These are phyloP conservation scores for Misgurnus anguillicaudatus DNA, from an alignment of 2,113 vertebrate species.

Conservation along the genomic window DNA sequence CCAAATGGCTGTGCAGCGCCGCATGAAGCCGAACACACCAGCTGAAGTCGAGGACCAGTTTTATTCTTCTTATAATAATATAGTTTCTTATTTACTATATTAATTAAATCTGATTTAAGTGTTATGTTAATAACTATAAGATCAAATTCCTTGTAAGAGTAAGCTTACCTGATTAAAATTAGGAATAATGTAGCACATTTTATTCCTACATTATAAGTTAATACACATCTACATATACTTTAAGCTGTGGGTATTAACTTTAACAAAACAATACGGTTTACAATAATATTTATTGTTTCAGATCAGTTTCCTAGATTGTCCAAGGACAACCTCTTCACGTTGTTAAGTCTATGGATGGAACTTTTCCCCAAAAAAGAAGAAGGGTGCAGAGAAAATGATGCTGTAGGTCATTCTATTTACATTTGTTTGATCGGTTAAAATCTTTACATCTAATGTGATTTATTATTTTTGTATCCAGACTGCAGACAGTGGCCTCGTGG, in stretches of 20 bases:
- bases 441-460: conserved; percentile 38
- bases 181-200: too few species aligned
- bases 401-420: conserved; percentile 32
- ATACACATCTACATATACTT: too few species aligned
- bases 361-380: conserved; percentile 78
- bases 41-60: too few species aligned
- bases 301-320: conserved; percentile 88
- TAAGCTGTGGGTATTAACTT: too few species aligned
- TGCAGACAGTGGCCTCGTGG: conserved; percentile 84
- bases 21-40: too few species aligned
- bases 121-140: neutral
- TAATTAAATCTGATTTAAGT: too few species aligned
- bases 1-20: too few species aligned
- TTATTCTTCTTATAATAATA: too few species aligned
- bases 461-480: conserved; percentile 66
- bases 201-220: too few species aligned
- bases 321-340: conserved; percentile 90
- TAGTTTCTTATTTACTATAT: neutral
- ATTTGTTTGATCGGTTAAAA: too few species aligned
- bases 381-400: conserved; percentile 64
- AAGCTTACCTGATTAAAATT: too few species aligned
- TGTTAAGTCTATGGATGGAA: conserved; percentile 96
- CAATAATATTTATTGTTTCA: conserved; percentile 59
- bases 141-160: neutral
- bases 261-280: too few species aligned